Evolutionary conservation across 1,140 invertebrate genomes (phyloP), one percentile per base, ranked within the genome.

Genomic region (Zaprionus lachaisei): DNA sequence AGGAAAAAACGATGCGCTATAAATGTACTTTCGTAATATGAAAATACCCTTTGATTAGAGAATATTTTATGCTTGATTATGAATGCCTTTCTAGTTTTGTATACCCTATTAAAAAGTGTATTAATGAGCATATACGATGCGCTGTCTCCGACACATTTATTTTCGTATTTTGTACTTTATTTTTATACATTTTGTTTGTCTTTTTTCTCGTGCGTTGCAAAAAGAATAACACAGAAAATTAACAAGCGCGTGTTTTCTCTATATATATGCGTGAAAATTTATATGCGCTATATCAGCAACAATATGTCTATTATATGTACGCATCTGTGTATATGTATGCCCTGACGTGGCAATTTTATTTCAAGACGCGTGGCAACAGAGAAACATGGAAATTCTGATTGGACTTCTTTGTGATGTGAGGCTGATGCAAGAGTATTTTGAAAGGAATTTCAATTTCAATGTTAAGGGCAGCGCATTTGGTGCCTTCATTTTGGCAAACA

Each of bases 351-450:
- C 34, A 68, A 15, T 61, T 55, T 79, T 54, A 67, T 71, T 44
- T 69, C 31, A 34, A 64, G 55, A 72, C 77, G 55, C 84, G 54
- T 87, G 78, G 81, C 85, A 89, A 90, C 85, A 81, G 51, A 79
- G 44, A 38, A 17, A 44, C 47, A 22, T 51, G 54, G 54, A 56
- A 55, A 67, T 58, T 34, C 12, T 58, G 24, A 26, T 1, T 65
- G 41, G 9, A 4, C 31, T 34, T 34, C 9, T 11, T 34, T 34
- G 9, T 34, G 26, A 24, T 61, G 7, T 31, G 56, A 37, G 55
- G 51, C 17, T 31, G 41, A 31, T 72, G 65, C 65, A 47, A 44
- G 12, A 49, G 7, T 54, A 44, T 34, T 34, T 55, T 26, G 44
- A 31, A 38, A 68, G 22, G 6, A 20, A 68, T 47, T 55, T 41